Percentiles rank a stretch among this genome's conserved stretches.
These are phyloP conservation scores for Enteromius mattozi DNA, from an alignment of 2,797 vertebrate genomes.

Conservation along the genomic window DNA sequence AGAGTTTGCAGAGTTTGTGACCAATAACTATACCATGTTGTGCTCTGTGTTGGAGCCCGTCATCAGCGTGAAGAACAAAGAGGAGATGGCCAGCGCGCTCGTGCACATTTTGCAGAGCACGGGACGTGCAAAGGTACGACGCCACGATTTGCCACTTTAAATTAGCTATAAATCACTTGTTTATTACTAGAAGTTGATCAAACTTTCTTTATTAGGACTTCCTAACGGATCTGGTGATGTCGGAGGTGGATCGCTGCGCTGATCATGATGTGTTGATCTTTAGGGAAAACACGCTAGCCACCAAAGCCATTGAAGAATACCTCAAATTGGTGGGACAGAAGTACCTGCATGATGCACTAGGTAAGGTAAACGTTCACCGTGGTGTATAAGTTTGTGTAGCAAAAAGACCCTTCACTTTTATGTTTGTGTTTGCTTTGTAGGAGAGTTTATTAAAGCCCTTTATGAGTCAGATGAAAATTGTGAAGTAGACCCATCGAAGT, in stretches of 20 bases:
- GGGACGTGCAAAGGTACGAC: constrained; percentile 90
- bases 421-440: constrained; percentile 67
- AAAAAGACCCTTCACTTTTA: background rate
- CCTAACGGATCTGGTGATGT: constrained; percentile 95
- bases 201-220: constrained; percentile 83
- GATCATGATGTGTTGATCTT: constrained; percentile 96
- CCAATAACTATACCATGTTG: constrained; percentile 90
- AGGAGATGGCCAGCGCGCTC: constrained; percentile 94
- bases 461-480: constrained; percentile 98
- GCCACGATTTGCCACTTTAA: background rate
- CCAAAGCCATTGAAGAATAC: constrained; percentile 96
- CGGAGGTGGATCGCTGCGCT: constrained; percentile 94
- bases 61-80: constrained; percentile 95
- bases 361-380: constrained; percentile 74
- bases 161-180: background rate
- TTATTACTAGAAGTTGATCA: background rate
- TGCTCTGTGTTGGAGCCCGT: constrained; percentile 95
- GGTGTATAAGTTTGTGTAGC: too few relatives aligned
- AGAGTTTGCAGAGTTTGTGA: constrained; percentile 96
- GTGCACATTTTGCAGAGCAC: constrained; percentile 98
- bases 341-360: constrained; percentile 93
- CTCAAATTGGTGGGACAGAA: constrained; percentile 96
- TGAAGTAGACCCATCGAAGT: constrained; percentile 93
- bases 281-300: constrained; percentile 96
- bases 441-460: constrained; percentile 94